Evolutionary conservation across 2,888 invertebrate species (phyloP).

Genomic region (Cephus pulcher): DNA sequence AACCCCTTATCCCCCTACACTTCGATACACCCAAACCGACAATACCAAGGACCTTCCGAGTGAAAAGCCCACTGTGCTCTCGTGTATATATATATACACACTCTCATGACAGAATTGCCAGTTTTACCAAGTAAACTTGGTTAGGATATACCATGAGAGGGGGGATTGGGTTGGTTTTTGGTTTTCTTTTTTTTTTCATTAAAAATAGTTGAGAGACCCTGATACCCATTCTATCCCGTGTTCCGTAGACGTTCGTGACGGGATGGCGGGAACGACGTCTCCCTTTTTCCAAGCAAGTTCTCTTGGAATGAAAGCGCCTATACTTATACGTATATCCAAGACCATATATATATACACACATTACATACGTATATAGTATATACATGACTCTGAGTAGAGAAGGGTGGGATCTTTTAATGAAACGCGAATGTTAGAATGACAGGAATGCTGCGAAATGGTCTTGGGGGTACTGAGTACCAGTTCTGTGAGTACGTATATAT

Average conservation of each 20-base stretch:
- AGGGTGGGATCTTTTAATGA: slow-evolving; percentile 56
- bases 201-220: background rate
- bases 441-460: slow-evolving; percentile 60
- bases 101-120: background rate
- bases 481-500: slow-evolving; percentile 11
- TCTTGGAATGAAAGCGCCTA: background rate
- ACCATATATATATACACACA: background rate
- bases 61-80: too few relatives aligned
- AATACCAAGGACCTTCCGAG: too few relatives aligned
- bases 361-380: background rate
- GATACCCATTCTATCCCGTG: background rate
- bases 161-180: background rate
- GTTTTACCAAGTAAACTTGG: background rate
- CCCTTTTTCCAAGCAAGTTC: background rate
- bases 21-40: background rate
- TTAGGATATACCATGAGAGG: background rate
- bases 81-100: too few relatives aligned
- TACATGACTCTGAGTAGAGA: slow-evolving; percentile 4
- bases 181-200: too few relatives aligned
- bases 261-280: background rate
- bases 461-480: slow-evolving; percentile 44
- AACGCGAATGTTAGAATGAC: slow-evolving; percentile 59
- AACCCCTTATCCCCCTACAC: too few relatives aligned
- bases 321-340: background rate
- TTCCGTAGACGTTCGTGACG: background rate